Percentiles rank a stretch among this genome's conserved stretches.
phyloP scores from a whole-genome alignment of 2,113 vertebrate genomes.

The Falcunculus frontatus region DNA sequence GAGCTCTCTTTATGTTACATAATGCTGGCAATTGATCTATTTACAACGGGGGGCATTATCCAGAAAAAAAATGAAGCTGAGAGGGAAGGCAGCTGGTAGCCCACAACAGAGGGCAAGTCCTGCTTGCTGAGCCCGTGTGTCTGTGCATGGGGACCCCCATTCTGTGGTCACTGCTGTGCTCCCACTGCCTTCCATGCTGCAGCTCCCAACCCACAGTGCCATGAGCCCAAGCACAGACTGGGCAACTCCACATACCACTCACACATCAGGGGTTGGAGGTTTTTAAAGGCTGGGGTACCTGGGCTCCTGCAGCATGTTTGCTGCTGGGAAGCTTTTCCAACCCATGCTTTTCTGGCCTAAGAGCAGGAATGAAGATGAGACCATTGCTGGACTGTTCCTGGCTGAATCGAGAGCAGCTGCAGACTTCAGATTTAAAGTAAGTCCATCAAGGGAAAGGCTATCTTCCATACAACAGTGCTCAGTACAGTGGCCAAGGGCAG shows the following conservation, averaged over 20 bases:
- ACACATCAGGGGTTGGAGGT: background rate
- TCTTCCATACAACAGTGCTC: background rate
- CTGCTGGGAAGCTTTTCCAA: background rate
- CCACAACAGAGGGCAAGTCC: background rate
- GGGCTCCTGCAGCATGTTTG: rapidly evolving
- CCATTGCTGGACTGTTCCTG: background rate
- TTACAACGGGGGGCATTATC: background rate
- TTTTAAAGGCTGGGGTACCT: background rate
- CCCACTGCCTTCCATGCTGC: background rate
- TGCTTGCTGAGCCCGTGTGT: rapidly evolving
- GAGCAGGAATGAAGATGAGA: rapidly evolving
- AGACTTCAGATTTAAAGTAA: background rate
- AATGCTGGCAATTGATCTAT: background rate
- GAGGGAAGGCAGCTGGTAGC: background rate
- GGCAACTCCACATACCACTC: background rate
- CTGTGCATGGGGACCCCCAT: rapidly evolving
- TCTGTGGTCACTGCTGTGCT: background rate
- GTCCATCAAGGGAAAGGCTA: background rate
- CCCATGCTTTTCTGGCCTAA: too few relatives aligned
- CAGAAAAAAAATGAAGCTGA: background rate
- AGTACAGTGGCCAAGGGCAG: background rate
- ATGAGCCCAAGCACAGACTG: background rate
- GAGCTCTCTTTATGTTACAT: background rate
- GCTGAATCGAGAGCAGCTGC: background rate
- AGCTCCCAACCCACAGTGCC: background rate